These are phyloP conservation scores for Metridium senile DNA, from an alignment of 92 coral and sea anemone species.

Conservation along the genomic window DNA sequence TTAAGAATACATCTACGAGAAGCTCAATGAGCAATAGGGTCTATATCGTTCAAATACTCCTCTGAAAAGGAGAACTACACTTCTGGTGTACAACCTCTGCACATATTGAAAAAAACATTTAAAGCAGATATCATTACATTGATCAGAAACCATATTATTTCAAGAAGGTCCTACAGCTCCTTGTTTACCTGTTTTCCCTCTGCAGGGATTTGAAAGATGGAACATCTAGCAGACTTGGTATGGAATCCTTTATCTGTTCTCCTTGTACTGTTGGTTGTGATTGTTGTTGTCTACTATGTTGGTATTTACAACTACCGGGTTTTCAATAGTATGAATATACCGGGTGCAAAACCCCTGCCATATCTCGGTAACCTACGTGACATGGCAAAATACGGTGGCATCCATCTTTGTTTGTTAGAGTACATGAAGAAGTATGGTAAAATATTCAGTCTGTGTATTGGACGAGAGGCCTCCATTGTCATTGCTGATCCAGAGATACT, in stretches of 20 bases:
- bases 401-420: constrained; percentile 48
- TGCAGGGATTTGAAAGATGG: constrained; percentile 4
- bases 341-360: constrained; percentile 69
- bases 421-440: constrained; percentile 57
- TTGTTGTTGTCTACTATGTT: constrained; percentile 47
- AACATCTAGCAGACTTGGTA: not conserved
- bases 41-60: too few species aligned
- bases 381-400: constrained; percentile 40
- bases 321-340: constrained; percentile 38
- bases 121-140: too few species aligned
- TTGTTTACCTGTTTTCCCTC: too few species aligned
- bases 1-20: too few species aligned
- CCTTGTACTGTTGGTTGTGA: constrained; percentile 15
- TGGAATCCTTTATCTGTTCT: constrained; percentile 5
- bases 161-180: too few species aligned
- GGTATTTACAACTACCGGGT: constrained; percentile 41
- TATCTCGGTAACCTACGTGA: constrained; percentile 61
- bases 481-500: constrained; percentile 73
- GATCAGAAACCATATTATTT: too few species aligned
- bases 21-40: too few species aligned
- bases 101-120: too few species aligned
- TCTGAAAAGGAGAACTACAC: too few species aligned
- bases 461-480: constrained; percentile 58
- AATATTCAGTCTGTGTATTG: constrained; percentile 51
- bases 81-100: too few species aligned